These are phyloP conservation scores for Pentalonia nigronervosa DNA, from an alignment of 1,140 invertebrate species.

Conservation along the genomic window DNA sequence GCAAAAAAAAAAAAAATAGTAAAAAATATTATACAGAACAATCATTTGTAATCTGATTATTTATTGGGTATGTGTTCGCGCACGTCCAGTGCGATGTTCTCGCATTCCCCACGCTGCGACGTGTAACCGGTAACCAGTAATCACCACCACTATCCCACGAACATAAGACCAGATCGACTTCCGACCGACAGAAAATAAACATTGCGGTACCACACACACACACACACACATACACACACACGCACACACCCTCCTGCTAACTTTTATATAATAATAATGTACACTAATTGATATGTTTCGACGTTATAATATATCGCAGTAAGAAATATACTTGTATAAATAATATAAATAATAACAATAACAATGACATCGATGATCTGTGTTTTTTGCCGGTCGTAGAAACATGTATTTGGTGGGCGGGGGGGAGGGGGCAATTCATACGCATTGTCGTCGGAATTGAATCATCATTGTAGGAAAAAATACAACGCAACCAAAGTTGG, in stretches of 20 bases:
- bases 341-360: not conserved
- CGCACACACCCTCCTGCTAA: not conserved
- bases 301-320: not conserved
- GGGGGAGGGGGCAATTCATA: not conserved
- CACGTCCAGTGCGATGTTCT: not conserved
- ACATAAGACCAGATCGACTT: not conserved
- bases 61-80: not conserved
- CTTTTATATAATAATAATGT: not conserved
- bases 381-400: not conserved
- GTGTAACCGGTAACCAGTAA: not conserved
- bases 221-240: not conserved
- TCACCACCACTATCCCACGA: not conserved
- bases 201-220: not conserved
- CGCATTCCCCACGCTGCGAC: not conserved
- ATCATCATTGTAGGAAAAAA: not conserved
- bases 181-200: not conserved
- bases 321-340: not conserved
- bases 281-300: conserved; percentile 22
- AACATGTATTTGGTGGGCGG: not conserved
- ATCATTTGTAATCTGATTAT: not conserved
- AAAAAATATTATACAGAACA: not conserved
- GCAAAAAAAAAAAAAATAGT: conserved; percentile 32
- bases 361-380: not conserved
- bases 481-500: not conserved
- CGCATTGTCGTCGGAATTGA: not conserved